phyloP scores from a whole-genome alignment of 2,113 vertebrate genomes.

The rat (Rattus norvegicus) region GRCr8 NC_086028.1:1930501-1931000 shows the following conservation, averaged over 20 bases:
- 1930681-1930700: background rate
- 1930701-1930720: background rate
- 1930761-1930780: background rate
- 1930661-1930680: background rate
- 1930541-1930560: background rate
- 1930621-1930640: background rate
- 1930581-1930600: background rate
- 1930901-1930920: slow-evolving; percentile 10
- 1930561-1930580: background rate
- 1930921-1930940: background rate
- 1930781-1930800: background rate
- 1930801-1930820: background rate
- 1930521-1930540: background rate
- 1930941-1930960: background rate
- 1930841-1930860: background rate
- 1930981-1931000: background rate
- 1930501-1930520: background rate
- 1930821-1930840: background rate
- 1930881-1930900: background rate
- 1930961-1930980: background rate
- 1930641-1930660: background rate
- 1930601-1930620: background rate
- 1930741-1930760: background rate
- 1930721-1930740: background rate
- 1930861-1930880: background rate